Evolutionary conservation across 2,113 vertebrate genomes (phyloP).

Genomic region (Lichenostomus cassidix): DNA sequence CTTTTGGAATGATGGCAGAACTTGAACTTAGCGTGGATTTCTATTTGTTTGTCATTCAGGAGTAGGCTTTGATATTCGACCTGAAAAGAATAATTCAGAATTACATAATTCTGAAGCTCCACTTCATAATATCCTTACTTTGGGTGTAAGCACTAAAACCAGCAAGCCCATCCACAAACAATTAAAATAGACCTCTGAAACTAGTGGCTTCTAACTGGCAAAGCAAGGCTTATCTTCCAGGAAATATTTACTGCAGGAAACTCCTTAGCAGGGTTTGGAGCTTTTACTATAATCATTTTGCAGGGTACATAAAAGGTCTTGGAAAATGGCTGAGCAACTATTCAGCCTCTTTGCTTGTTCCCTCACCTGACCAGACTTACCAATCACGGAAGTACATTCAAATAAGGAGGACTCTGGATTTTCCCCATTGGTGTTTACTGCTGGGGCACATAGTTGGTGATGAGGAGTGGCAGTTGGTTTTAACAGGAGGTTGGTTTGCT

Average conservation of each 20-base stretch:
- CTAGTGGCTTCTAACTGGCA: not conserved
- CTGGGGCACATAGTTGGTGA: not conserved
- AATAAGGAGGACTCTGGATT: not conserved
- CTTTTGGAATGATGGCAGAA: not conserved
- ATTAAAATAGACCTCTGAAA: not conserved
- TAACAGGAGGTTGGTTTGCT: not conserved
- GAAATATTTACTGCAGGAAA: not conserved
- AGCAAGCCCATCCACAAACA: not conserved
- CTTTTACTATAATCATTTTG: not conserved
- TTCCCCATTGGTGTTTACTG: not conserved
- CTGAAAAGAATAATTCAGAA: not conserved
- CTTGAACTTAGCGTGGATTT: not conserved
- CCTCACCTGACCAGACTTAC: not conserved
- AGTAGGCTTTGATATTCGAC: not conserved
- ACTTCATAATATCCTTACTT: not conserved
- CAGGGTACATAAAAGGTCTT: not conserved
- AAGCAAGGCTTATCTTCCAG: not conserved
- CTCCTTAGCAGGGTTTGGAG: not conserved
- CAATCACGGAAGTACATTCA: not conserved
- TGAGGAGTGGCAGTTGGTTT: not conserved
- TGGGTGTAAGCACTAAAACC: not conserved
- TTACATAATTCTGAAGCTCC: not conserved
- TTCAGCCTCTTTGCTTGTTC: not conserved
- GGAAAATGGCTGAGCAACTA: not conserved
- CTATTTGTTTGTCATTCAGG: not conserved